Conservation (phyloP, 35 echinoderm and acorn worm species). For the Anneissia japonica region DNA sequence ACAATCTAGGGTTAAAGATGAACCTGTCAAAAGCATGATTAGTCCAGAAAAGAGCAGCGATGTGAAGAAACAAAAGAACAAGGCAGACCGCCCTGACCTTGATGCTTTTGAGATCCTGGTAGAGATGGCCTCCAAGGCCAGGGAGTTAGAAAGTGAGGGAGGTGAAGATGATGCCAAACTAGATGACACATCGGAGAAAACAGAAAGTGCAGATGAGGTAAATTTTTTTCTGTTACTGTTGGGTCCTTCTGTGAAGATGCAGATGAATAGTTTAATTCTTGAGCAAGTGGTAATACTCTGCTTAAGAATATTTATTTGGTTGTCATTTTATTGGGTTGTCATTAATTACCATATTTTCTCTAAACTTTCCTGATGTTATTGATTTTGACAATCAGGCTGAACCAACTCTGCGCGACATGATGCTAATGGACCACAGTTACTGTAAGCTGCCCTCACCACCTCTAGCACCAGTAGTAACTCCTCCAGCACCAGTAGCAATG, state of each 20-base stretch:
- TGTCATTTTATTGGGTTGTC: too few relatives aligned
- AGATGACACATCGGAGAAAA: background rate
- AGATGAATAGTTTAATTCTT: too few relatives aligned
- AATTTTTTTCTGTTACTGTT: too few relatives aligned
- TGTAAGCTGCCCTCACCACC: constrained; percentile 42
- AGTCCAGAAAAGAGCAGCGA: background rate
- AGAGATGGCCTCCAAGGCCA: constrained; percentile 47
- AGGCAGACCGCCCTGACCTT: background rate
- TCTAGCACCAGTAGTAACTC: background rate
- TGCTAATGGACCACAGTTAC: constrained; percentile 71
- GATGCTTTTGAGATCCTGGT: constrained; percentile 57
- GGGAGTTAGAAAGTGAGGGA: constrained; percentile 15
- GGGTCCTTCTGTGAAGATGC: too few relatives aligned
- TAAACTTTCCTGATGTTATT: too few relatives aligned
- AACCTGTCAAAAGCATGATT: background rate
- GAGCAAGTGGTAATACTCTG: too few relatives aligned
- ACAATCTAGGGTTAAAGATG: background rate
- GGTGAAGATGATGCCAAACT: background rate
- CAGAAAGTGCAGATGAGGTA: background rate
- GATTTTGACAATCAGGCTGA: too few relatives aligned
- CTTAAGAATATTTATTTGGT: too few relatives aligned
- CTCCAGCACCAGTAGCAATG: constrained; percentile 1
- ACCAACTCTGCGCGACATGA: constrained; percentile 12
- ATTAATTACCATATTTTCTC: too few relatives aligned
- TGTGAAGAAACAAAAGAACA: background rate